Conservation (phyloP, 2,888 invertebrate genomes). For the Drosophila diplacantha region DNA sequence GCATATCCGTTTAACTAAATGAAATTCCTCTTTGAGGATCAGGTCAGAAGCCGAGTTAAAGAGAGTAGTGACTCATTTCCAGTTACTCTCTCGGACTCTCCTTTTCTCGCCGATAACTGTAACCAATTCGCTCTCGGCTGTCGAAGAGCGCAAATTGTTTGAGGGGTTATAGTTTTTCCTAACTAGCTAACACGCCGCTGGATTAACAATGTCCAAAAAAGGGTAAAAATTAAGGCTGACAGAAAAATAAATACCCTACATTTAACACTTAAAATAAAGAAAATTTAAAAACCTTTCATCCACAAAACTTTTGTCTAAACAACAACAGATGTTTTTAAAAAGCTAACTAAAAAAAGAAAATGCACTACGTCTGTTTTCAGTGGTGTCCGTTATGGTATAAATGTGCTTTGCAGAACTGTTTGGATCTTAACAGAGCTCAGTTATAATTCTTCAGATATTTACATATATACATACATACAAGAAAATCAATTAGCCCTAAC, state of each 20-base stretch:
- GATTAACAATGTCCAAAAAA: slow-evolving; percentile 25
- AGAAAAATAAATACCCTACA: not conserved
- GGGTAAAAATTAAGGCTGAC: slow-evolving; percentile 25
- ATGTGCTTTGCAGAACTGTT: not conserved
- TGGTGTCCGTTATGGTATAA: not conserved
- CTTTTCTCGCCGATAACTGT: slow-evolving; percentile 36
- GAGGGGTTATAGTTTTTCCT: slow-evolving; percentile 9
- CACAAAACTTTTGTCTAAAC: not conserved
- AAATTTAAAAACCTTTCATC: not conserved
- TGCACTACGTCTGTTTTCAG: not conserved
- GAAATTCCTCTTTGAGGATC: slow-evolving; percentile 30
- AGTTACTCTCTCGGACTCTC: slow-evolving; percentile 5
- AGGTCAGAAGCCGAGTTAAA: slow-evolving; percentile 9
- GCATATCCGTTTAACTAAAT: slow-evolving; percentile 11
- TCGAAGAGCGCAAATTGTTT: slow-evolving; percentile 16
- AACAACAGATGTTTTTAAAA: not conserved
- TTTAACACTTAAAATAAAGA: not conserved
- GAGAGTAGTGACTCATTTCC: slow-evolving; percentile 30
- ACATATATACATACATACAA: too few species aligned
- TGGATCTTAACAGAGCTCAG: not conserved
- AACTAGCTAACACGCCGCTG: not conserved
- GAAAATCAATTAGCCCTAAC: too few species aligned
- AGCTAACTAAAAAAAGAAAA: not conserved
- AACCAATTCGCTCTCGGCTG: slow-evolving; percentile 24
- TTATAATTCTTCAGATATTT: too few species aligned